Base-by-base conservation (phyloP, 2,888 invertebrate species). In the Lathronympha strigana region DNA sequence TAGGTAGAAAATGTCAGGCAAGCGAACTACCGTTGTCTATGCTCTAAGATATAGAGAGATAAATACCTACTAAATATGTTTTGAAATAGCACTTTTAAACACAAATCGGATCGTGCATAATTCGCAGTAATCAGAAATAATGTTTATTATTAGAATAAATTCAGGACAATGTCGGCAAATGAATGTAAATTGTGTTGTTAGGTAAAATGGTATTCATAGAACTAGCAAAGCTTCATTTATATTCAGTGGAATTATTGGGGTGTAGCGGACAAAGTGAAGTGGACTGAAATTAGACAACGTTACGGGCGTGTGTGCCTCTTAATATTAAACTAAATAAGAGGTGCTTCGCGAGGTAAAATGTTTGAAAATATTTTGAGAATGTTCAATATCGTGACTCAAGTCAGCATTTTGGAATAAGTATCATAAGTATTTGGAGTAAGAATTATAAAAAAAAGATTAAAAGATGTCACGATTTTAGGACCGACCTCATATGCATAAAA, bases 151-250 rank as follows among this genome's bases (percentile, higher is more conserved):
- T 45, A 62, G 60, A 70, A 72, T 69, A 61, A 77, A 78, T 79
- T 78, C 73, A 79, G 70, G 75, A 72, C 71, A 76, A 76, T 75
- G 71, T 72, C 73, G 74, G 73, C 73, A 63, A 66, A 67, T 67
- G 58, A 82, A 86, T 86, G 83, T 81, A 87, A 86, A 86, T 87
- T 79, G 78, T 68, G 74, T 77, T 84, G 79, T 81, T 79, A 81
- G 82, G 72, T 71, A 58, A 83, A 87, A 87, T 87, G 81, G 87
- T 88, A 88, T 88, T 86, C 86, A 86, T 86, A 82, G 86, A 84
- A 82, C 75, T 81, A 79, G 82, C 79, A 79, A 76, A 84, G 79
- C 79, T 83, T 86, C 82, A 85, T 88, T 86, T 87, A 86, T 84
- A 87, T 87, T 84, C 86, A 84, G 81, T 73, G 73, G 82, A 83